A percentile compares a stretch with the other conserved stretches of the same genome.
Conservation (phyloP, 2,797 vertebrate genomes). For the Gymnothorax reevesii region DNA sequence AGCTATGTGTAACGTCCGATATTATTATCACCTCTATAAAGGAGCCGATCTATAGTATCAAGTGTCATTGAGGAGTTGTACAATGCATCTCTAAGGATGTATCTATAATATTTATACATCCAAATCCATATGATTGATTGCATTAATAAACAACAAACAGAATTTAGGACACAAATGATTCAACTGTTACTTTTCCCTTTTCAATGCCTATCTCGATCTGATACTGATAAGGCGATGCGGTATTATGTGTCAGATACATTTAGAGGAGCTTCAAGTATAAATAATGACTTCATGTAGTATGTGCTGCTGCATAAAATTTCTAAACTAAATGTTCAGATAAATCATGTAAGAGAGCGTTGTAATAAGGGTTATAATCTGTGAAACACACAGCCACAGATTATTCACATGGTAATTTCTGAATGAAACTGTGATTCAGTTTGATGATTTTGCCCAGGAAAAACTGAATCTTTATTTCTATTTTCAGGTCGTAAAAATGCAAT, state of each 20-base stretch:
- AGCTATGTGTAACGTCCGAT: neutral
- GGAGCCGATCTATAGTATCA: neutral
- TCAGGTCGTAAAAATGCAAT: neutral
- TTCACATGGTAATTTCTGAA: neutral
- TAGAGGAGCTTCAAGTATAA: neutral
- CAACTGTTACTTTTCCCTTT: neutral
- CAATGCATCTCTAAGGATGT: neutral
- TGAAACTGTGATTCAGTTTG: neutral
- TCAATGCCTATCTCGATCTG: neutral
- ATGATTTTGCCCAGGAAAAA: neutral
- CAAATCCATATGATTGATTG: too few relatives aligned
- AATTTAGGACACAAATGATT: neutral
- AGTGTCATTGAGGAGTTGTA: neutral
- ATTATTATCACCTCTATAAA: neutral
- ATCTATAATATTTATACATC: too few relatives aligned
- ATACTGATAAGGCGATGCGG: neutral
- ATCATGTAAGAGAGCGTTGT: neutral
- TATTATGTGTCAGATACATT: neutral
- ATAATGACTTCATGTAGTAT: neutral
- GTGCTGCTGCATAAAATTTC: neutral
- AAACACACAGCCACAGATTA: neutral
- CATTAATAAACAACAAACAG: neutral
- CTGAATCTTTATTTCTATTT: neutral
- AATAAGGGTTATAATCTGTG: neutral
- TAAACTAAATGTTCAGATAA: neutral